Conservation (phyloP, 2,888 invertebrate species). For the Synergus japonicus region DNA sequence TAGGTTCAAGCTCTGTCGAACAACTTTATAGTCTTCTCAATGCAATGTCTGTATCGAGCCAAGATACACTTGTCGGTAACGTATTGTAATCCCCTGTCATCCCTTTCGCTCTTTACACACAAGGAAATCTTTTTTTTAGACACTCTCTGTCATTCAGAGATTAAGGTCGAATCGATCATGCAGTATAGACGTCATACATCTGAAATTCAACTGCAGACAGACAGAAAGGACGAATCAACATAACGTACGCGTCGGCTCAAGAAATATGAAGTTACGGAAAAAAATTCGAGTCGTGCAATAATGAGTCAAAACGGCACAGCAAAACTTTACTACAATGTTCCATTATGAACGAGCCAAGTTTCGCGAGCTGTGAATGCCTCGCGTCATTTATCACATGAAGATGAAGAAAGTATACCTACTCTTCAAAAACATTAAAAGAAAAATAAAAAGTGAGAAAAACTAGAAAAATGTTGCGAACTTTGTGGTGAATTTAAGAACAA, state of each 20-base stretch:
- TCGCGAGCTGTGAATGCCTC: conserved; percentile 14
- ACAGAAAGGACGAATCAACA: not conserved
- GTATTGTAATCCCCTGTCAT: conserved; percentile 28
- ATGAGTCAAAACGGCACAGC: conserved; percentile 36
- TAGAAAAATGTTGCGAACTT: conserved; percentile 6
- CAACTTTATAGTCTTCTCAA: conserved; percentile 32
- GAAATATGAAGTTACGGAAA: conserved; percentile 15
- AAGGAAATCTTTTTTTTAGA: not conserved
- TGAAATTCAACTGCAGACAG: not conserved
- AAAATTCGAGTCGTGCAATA: conserved; percentile 6
- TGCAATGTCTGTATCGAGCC: not conserved
- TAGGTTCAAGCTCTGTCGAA: not conserved
- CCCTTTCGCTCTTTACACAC: not conserved
- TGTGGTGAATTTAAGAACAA: not conserved
- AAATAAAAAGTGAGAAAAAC: conserved; percentile 10
- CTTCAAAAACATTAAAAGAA: conserved; percentile 26
- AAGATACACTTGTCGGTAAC: conserved; percentile 18
- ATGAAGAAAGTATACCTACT: conserved; percentile 35
- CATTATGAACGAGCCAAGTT: conserved; percentile 41
- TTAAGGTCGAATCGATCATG: conserved; percentile 26
- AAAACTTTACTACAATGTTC: conserved; percentile 41
- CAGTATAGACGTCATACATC: not conserved
- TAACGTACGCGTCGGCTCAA: not conserved
- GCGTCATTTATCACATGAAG: conserved; percentile 38
- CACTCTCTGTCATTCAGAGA: conserved; percentile 24